Evolutionary conservation across 2,797 vertebrate species (phyloP).

Genomic region (Aythya fuligula): DNA sequence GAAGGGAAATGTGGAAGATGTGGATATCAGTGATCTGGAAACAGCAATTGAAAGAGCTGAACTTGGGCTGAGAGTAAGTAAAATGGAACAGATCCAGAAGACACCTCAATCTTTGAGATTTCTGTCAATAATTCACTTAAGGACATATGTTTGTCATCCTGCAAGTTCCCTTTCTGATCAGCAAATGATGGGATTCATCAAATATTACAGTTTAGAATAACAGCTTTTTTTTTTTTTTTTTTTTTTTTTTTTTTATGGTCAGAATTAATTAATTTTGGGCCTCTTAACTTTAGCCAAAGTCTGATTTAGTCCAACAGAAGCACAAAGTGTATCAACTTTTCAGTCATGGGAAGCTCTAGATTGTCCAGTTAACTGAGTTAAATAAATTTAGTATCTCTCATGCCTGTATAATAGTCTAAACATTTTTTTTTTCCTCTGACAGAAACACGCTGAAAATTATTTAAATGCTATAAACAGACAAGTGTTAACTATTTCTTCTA

Average conservation of each 20-base stretch:
- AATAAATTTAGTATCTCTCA: neutral
- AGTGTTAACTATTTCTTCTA: constrained; percentile 77
- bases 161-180: neutral
- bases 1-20: constrained; percentile 4
- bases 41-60: constrained; percentile 79
- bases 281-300: neutral
- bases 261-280: constrained; percentile 1
- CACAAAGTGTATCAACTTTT: neutral
- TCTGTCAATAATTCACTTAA: neutral
- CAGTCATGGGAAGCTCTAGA: neutral
- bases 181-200: neutral
- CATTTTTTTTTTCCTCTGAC: constrained; percentile 33
- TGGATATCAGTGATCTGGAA: constrained; percentile 79
- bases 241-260: neutral
- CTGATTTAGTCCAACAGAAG: neutral
- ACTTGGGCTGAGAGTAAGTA: constrained; percentile 75
- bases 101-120: accelerated
- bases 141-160: neutral
- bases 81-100: neutral
- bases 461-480: constrained; percentile 77
- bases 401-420: constrained; percentile 8
- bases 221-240: neutral
- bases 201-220: neutral
- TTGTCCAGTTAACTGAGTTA: neutral
- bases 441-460: constrained; percentile 81